Conservation (phyloP, 2,797 vertebrate species). For the Remorina albescens region DNA sequence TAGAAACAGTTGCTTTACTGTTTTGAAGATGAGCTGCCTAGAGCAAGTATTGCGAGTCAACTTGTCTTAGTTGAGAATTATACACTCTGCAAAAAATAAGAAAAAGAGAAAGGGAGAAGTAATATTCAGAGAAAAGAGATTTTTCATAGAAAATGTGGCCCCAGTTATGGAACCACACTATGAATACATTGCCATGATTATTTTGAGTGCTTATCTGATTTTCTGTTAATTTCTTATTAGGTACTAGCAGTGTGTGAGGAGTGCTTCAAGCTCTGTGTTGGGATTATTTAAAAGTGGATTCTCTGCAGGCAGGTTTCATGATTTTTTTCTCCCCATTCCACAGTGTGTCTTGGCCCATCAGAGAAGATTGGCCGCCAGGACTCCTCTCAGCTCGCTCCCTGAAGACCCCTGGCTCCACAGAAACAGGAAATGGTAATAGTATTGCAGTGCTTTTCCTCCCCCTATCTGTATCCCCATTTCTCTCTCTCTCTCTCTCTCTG, state of each 20-base stretch:
- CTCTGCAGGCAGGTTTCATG: conserved; percentile 80
- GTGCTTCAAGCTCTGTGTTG: conserved; percentile 68
- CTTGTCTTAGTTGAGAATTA: conserved; percentile 49
- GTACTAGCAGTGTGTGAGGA: conserved; percentile 51
- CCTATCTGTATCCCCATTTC: conserved; percentile 71
- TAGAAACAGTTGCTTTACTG: conserved; percentile 82
- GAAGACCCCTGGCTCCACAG: conserved; percentile 78
- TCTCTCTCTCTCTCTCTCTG: conserved; percentile 59
- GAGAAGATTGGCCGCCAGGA: conserved; percentile 81
- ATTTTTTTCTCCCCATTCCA: conserved; percentile 80
- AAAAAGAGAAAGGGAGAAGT: conserved; percentile 48
- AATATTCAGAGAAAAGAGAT: conserved; percentile 55
- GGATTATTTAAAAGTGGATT: conserved; percentile 81
- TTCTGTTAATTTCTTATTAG: conserved; percentile 74
- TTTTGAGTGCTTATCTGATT: conserved; percentile 74
- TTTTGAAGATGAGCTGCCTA: conserved; percentile 70
- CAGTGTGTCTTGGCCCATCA: conserved; percentile 86
- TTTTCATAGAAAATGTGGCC: conserved; percentile 56
- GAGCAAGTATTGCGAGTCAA: conserved; percentile 61
- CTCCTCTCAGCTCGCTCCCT: conserved; percentile 86
- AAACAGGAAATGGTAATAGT: conserved; percentile 92
- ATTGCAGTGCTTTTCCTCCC: conserved; percentile 85
- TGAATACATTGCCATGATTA: conserved; percentile 54
- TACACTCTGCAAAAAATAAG: conserved; percentile 40
- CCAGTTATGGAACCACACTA: conserved; percentile 50